Evolutionary conservation across 2,113 vertebrate genomes (phyloP).

Genomic region (Romanogobio albipinnatus): DNA sequence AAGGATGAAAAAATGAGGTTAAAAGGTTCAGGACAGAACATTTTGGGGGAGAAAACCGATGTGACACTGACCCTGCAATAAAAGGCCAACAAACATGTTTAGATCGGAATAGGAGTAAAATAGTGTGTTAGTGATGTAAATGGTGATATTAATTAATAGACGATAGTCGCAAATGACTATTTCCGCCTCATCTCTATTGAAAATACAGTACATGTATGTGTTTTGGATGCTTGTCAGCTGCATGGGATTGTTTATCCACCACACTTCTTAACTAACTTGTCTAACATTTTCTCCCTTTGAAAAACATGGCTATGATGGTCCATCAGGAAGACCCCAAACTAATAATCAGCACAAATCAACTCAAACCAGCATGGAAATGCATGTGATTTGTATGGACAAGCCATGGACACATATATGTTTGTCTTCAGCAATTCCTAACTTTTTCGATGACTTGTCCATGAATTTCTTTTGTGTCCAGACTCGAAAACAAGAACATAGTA

Average conservation of each 20-base stretch:
- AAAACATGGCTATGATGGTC: too few species aligned
- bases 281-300: not conserved
- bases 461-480: not conserved
- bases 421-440: not conserved
- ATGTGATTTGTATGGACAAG: not conserved
- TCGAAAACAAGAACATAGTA: not conserved
- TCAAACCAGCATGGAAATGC: not conserved
- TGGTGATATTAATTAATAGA: not conserved
- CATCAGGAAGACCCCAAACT: not conserved
- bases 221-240: not conserved
- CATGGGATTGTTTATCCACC: not conserved
- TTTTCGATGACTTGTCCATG: not conserved
- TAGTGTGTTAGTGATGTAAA: not conserved
- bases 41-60: not conserved
- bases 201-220: not conserved
- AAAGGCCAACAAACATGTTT: not conserved
- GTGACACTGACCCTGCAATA: not conserved
- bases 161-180: not conserved
- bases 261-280: not conserved
- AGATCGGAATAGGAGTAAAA: not conserved
- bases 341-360: not conserved
- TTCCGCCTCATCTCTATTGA: not conserved
- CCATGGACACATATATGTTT: not conserved
- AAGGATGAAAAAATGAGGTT: slow-evolving; percentile 61
- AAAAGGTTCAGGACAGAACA: slow-evolving; percentile 37